Conservation (phyloP, 2,888 invertebrate genomes). For the Rotaria macrura region DNA sequence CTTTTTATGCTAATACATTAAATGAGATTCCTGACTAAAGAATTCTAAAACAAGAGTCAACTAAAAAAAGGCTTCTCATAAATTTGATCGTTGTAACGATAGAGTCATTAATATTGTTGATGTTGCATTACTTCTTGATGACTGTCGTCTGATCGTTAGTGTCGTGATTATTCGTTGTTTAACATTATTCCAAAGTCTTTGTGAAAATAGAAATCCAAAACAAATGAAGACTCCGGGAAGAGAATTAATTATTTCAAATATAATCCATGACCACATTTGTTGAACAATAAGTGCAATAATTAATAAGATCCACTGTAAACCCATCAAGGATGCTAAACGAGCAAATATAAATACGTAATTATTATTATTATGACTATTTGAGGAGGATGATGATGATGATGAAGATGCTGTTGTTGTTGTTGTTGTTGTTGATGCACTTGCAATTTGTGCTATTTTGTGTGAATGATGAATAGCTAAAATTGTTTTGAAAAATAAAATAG, state of each 20-base stretch:
- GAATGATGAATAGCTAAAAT: background rate
- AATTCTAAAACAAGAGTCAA: background rate
- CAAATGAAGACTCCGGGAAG: background rate
- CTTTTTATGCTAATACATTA: background rate
- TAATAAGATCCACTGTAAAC: background rate
- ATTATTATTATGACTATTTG: background rate
- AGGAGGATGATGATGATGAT: background rate
- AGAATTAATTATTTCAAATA: background rate
- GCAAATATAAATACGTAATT: background rate
- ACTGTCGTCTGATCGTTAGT: background rate
- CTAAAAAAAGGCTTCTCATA: background rate
- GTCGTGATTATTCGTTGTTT: background rate
- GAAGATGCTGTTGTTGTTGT: too few relatives aligned
- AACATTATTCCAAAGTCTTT: background rate
- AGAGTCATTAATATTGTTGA: background rate
- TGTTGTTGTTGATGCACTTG: background rate
- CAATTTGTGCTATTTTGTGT: background rate
- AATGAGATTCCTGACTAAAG: background rate
- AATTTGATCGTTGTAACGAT: background rate
- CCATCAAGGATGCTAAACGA: slow-evolving; percentile 6
- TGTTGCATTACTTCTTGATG: background rate
- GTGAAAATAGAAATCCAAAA: background rate
- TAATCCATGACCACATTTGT: background rate
- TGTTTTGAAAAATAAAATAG: background rate
- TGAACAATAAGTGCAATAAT: background rate